Percentiles rank a stretch among this genome's conserved stretches.
These are phyloP conservation scores for Eristalis pertinax DNA, from an alignment of 2,888 invertebrate genomes.

Conservation along the genomic window DNA sequence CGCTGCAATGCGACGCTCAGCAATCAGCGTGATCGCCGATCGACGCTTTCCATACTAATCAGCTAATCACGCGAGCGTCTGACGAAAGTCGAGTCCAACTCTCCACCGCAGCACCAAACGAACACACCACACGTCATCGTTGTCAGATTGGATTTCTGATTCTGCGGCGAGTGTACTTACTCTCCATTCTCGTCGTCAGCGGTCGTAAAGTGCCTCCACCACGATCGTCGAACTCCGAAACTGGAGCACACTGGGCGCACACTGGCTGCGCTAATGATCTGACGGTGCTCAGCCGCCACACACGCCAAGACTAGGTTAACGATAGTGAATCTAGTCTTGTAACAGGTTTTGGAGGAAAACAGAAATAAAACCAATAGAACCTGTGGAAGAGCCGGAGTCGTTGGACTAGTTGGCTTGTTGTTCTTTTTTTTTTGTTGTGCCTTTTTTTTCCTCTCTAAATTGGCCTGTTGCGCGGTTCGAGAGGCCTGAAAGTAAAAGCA, in stretches of 20 bases:
- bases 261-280: background rate
- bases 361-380: conserved; percentile 8
- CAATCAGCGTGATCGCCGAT: conserved; percentile 37
- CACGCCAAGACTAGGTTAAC: conserved; percentile 27
- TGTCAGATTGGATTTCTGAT: conserved; percentile 4
- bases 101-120: background rate
- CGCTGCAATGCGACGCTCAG: conserved; percentile 6
- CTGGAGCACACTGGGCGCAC: conserved; percentile 5
- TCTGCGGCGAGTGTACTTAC: background rate
- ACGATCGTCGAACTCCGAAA: conserved; percentile 11
- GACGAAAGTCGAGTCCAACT: conserved; percentile 16
- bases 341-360: conserved; percentile 5
- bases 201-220: conserved; percentile 5
- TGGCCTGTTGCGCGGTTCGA: background rate
- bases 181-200: background rate
- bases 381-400: conserved; percentile 9
- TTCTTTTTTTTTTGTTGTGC: background rate
- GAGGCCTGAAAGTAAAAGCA: conserved; percentile 54
- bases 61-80: conserved; percentile 18
- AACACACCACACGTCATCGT: background rate
- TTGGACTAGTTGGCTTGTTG: conserved; percentile 9
- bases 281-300: background rate
- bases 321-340: conserved; percentile 45
- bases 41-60: conserved; percentile 61
- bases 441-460: background rate